Evolutionary conservation across 1,140 invertebrate species (phyloP), one percentile per base, ranked within the genome.

Genomic region (Drosophila pallidifrons): DNA sequence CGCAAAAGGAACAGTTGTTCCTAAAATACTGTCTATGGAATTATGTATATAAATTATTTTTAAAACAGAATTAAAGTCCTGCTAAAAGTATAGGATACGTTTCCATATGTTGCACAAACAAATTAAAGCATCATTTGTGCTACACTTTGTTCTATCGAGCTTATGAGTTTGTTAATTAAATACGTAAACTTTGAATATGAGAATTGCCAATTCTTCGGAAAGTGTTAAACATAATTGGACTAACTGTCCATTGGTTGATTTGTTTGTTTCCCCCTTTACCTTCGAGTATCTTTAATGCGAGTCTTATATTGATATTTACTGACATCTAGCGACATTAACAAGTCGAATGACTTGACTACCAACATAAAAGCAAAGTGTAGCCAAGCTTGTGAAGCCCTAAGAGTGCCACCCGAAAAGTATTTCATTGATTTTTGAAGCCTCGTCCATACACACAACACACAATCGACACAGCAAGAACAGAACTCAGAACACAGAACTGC

Each of bases 401-500:
- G 71, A 91, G 43, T 91, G 88, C 87, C 82, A 73, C 88, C 82
- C 87, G 79, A 90, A 90, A 90, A 90, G 87, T 87, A 90, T 90
- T 90, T 91, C 87, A 90, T 90, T 87, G 87, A 90, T 90, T 90
- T 91, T 91, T 59, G 87, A 90, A 90, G 88, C 87, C 87, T 78
- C 68, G 65, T 25, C 67, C 79, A 75, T 85, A 80, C 82, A 74
- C 49, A 79, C 66, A 52, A 57, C 45, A 55, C 54, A 60, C 38
- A 41, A 41, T 41, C 38, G 38, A 11, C 38, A 43, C 11, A 43
- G 41, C 41, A n/a, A 43, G 41, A 43, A 13, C 41, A 43, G 41
- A 43, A 13, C 41, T 43, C 41, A 43, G 41, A 32, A 57, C 45
- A 54, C 59, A 55, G 59, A 71, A 51, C 49, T 46, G 43, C 47